Conservation (phyloP, 2,797 vertebrate genomes). For the Mareca strepera region DNA sequence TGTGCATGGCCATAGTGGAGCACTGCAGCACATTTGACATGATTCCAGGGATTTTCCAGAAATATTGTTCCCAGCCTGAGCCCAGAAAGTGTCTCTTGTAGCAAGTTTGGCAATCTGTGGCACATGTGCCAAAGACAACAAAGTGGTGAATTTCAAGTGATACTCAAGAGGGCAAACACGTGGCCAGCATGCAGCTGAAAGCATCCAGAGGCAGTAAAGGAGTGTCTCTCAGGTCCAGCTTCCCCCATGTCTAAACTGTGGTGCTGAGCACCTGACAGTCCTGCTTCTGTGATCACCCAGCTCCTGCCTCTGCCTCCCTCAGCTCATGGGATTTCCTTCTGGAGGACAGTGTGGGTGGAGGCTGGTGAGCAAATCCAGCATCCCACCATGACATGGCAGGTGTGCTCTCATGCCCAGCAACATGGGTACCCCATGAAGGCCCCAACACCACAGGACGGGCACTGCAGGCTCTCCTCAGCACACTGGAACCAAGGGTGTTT, state of each 20-base stretch:
- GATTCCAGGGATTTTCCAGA: background rate
- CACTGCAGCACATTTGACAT: background rate
- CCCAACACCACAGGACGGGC: background rate
- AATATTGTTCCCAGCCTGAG: background rate
- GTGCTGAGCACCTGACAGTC: background rate
- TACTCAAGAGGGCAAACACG: background rate
- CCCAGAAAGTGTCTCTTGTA: background rate
- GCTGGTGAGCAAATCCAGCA: background rate
- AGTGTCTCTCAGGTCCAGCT: background rate
- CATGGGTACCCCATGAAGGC: background rate
- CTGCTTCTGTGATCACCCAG: no score
- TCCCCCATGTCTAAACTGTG: background rate
- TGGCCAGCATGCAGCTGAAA: background rate
- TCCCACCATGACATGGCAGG: background rate
- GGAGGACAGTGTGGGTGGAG: background rate
- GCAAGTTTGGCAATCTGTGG: background rate
- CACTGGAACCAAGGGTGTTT: background rate
- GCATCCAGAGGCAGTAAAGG: background rate
- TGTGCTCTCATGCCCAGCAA: background rate
- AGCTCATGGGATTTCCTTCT: background rate
- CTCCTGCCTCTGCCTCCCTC: background rate
- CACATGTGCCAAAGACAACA: background rate
- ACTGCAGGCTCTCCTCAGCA: background rate
- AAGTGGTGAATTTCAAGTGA: background rate
- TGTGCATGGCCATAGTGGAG: rapidly evolving